Evolutionary conservation across 1,140 invertebrate species (phyloP).

Genomic region (Chrysoperla carnea): DNA sequence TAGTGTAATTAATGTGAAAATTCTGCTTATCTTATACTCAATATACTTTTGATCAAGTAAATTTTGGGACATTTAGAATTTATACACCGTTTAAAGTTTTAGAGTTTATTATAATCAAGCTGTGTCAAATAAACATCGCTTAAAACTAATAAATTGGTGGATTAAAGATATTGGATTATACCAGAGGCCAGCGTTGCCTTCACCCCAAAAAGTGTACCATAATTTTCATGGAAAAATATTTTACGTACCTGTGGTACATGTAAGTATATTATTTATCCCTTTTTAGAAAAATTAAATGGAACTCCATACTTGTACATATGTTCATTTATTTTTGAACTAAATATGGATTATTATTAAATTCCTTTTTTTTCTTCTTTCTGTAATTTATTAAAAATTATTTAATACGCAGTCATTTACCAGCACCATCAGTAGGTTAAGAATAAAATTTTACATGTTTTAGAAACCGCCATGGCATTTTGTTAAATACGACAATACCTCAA

Average conservation of each 20-base stretch:
- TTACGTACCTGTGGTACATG: constrained; percentile 45
- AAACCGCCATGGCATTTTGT: constrained; percentile 58
- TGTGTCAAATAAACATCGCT: constrained; percentile 26
- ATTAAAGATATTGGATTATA: constrained; percentile 32
- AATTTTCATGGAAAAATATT: constrained; percentile 42
- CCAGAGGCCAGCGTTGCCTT: constrained; percentile 37
- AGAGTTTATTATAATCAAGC: constrained; percentile 50
- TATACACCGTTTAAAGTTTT: constrained; percentile 20
- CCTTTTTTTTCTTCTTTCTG: neutral
- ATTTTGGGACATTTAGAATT: neutral
- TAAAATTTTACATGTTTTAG: constrained; percentile 21
- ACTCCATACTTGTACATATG: neutral
- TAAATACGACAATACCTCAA: constrained; percentile 32
- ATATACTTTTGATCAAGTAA: neutral
- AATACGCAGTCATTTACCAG: neutral
- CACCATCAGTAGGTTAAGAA: neutral
- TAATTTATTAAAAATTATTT: neutral
- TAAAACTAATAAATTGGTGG: constrained; percentile 50
- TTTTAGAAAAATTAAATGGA: too few species aligned
- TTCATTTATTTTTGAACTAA: neutral
- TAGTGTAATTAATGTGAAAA: neutral
- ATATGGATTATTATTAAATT: neutral
- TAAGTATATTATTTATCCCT: constrained; percentile 25
- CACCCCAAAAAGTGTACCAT: constrained; percentile 30
- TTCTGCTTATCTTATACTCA: neutral